A percentile compares a stretch with the other conserved stretches of the same genome.
These are phyloP conservation scores for Cynopterus brachyotis DNA, from an alignment of 2,113 vertebrate species.

Conservation along the genomic window DNA sequence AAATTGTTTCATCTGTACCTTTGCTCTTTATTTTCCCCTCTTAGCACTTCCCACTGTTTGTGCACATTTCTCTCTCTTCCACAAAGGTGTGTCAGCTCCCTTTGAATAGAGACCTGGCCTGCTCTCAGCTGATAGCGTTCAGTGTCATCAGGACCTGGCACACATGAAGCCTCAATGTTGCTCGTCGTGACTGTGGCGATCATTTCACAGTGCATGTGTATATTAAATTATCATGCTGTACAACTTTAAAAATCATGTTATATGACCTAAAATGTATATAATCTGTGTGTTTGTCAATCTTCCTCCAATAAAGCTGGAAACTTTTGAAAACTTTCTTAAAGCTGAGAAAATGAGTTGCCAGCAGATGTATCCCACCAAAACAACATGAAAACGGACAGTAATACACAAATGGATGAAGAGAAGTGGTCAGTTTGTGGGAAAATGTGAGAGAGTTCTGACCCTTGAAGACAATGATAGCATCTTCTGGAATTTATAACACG, in stretches of 20 bases:
- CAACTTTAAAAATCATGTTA: neutral
- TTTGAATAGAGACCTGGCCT: neutral
- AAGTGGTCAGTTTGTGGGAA: too few species aligned
- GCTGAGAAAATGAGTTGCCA: neutral
- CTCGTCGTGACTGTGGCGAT: neutral
- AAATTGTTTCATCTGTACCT: accelerated
- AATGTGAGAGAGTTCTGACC: neutral
- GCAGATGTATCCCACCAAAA: neutral
- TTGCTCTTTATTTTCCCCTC: too few species aligned
- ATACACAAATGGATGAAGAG: neutral
- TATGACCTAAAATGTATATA: neutral
- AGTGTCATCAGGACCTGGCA: neutral
- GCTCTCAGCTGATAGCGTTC: neutral
- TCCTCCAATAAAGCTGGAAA: neutral
- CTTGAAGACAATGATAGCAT: neutral
- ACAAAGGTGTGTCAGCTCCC: accelerated
- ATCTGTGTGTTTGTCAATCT: neutral
- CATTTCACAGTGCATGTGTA: neutral
- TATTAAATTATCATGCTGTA: neutral
- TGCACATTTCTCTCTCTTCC: accelerated
- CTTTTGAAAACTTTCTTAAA: neutral
- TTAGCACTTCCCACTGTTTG: neutral
- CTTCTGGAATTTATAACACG: neutral
- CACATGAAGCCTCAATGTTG: neutral
- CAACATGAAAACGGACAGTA: too few species aligned